Evolutionary conservation across 2,113 vertebrate genomes (phyloP).

Genomic region (Pagrus major): DNA sequence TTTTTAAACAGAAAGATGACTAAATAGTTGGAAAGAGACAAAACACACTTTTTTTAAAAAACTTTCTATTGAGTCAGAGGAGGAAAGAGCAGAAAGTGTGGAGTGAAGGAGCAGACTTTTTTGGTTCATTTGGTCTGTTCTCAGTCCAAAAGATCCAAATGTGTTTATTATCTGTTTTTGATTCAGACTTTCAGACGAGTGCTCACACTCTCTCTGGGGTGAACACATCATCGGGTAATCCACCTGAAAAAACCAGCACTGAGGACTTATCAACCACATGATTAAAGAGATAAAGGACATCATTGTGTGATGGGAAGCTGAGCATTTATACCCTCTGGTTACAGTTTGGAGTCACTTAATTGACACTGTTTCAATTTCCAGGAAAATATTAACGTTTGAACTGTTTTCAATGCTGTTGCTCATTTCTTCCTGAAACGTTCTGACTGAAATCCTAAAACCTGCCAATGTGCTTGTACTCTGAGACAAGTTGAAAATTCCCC

Average conservation of each 20-base stretch:
- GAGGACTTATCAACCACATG: slow-evolving; percentile 29
- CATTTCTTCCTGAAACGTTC: slow-evolving; percentile 15
- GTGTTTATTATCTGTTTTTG: slow-evolving; percentile 35
- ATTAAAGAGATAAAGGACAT: slow-evolving; percentile 33
- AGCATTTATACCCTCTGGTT: slow-evolving; percentile 19
- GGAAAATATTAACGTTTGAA: slow-evolving; percentile 11
- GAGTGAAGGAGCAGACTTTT: slow-evolving; percentile 16
- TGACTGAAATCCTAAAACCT: background rate
- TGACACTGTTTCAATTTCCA: background rate
- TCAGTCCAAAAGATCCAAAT: slow-evolving; percentile 27
- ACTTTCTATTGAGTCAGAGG: slow-evolving; percentile 11
- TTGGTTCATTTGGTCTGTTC: background rate
- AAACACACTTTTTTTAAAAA: background rate
- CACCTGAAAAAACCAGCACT: slow-evolving; percentile 30
- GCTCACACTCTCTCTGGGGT: slow-evolving; percentile 9
- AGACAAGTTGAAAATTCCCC: background rate
- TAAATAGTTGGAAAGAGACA: slow-evolving; percentile 8
- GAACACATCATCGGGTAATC: slow-evolving; percentile 25
- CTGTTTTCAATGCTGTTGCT: background rate
- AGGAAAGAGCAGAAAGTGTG: slow-evolving; percentile 6
- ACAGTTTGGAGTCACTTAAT: slow-evolving; percentile 8
- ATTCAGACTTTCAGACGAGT: background rate
- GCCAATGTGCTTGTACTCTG: background rate
- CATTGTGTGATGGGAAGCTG: slow-evolving; percentile 28
- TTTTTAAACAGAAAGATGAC: slow-evolving; percentile 34